Evolutionary conservation across 2,888 invertebrate species (phyloP), one percentile per base, ranked within the genome.

Genomic region (Teinopalpus imperialis): DNA sequence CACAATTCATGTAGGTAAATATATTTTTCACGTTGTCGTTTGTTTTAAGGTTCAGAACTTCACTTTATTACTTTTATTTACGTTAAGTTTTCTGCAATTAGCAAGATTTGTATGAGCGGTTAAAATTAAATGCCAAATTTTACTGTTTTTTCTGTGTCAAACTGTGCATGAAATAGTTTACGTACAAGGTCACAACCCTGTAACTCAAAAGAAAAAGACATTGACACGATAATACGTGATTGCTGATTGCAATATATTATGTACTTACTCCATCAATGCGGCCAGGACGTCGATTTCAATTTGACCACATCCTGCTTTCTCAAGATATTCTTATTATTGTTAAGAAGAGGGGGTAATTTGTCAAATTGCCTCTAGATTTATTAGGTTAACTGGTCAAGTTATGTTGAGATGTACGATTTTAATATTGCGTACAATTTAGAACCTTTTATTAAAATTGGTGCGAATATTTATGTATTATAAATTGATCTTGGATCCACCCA

Each of bases 251-350:
- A 81, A 79, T 77, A 76, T 62, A 62, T 61, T 61, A 61, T 76
- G 78, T 78, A 81, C 76, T 81, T 77, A 78, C 71, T 49, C 50
- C 56, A 58, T 56, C 59, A 82, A 80, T 81, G 81, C 69, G 81
- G 62, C 62, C 69, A 72, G 74, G 69, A 76, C 76, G 83, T 80
- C 83, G 80, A 81, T 80, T 79, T 81, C 81, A 87, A 86, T 86
- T 86, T 79, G 78, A 77, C 68, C 67, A 70, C 85, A 83, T 87
- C 87, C 85, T 83, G 80, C 74, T 80, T 81, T 85, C 81, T 76
- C 73, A 72, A 72, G 69, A 74, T 76, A 73, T 69, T 73, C 58
- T 71, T 71, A 66, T 73, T 73, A 72, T 70, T 72, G 58, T 54
- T 42, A 54, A 59, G 61, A 63, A 58, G 55, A 57, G 57, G 54